Percentiles rank a stretch among this genome's conserved stretches.
phyloP scores from a whole-genome alignment of 2,797 vertebrate species.

The Notolepis coatsorum region DNA sequence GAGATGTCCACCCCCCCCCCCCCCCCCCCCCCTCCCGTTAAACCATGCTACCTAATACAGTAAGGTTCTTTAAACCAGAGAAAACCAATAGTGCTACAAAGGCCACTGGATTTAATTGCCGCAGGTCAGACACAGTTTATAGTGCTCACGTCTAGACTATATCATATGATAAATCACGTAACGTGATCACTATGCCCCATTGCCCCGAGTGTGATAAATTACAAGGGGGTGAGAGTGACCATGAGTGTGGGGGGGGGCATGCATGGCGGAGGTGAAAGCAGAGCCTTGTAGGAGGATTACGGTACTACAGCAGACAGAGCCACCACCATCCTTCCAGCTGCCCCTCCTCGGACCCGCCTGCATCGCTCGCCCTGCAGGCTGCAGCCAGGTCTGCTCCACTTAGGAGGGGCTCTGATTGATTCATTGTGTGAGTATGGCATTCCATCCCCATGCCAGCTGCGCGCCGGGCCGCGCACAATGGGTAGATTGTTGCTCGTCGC shows the following conservation, averaged over 20 bases:
- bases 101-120: no score
- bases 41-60: no score
- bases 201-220: slow-evolving; percentile 34
- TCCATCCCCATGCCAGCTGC: slow-evolving; percentile 74
- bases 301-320: slow-evolving; percentile 24
- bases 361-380: slow-evolving; percentile 43
- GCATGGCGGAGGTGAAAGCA: slow-evolving; percentile 20
- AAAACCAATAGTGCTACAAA: no score
- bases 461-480: slow-evolving; percentile 69
- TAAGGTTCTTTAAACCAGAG: no score
- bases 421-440: slow-evolving; percentile 64
- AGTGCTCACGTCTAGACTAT: slow-evolving; percentile 15
- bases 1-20: no score
- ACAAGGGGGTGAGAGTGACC: slow-evolving; percentile 38
- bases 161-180: neutral
- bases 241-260: slow-evolving; percentile 9
- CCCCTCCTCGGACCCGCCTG: slow-evolving; percentile 39
- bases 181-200: slow-evolving; percentile 1
- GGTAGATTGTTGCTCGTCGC: slow-evolving; percentile 67
- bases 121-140: no score
- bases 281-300: slow-evolving; percentile 48
- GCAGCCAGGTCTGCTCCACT: slow-evolving; percentile 59
- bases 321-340: slow-evolving; percentile 71
- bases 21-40: no score
- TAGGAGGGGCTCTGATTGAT: slow-evolving; percentile 68